These are phyloP conservation scores for Asarcornis scutulata DNA, from an alignment of 2,113 vertebrate genomes.

Conservation along the genomic window DNA sequence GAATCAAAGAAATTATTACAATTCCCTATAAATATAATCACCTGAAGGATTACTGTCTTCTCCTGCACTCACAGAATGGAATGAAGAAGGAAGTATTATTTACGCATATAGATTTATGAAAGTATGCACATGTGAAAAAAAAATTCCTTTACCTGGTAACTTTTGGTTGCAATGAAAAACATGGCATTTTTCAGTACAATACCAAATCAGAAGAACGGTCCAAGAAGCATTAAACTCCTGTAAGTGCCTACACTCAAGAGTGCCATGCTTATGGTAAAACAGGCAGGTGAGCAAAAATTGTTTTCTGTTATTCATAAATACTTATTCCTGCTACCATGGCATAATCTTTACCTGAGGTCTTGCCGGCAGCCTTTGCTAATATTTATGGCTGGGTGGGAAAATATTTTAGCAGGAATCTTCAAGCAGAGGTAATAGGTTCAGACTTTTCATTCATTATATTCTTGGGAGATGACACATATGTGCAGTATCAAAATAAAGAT, in stretches of 20 bases:
- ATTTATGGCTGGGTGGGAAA: not conserved
- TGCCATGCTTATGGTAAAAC: fast-evolving
- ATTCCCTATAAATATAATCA: not conserved
- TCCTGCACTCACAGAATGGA: fast-evolving
- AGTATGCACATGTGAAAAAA: not conserved
- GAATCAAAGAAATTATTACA: not conserved
- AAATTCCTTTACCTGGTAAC: not conserved
- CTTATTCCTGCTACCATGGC: not conserved
- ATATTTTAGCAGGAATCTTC: not conserved
- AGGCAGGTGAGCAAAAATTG: not conserved
- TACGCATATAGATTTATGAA: too few species aligned
- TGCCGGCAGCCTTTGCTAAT: not conserved
- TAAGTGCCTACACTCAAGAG: not conserved
- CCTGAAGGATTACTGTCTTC: not conserved
- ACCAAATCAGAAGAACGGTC: not conserved
- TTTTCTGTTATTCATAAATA: not conserved
- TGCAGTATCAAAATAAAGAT: too few species aligned
- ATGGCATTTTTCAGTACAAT: not conserved
- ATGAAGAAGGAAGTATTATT: not conserved
- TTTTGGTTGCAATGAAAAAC: not conserved
- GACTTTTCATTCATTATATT: not conserved
- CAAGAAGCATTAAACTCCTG: not conserved
- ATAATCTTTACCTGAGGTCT: not conserved
- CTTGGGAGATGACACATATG: not conserved
- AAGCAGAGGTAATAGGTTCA: not conserved